These are phyloP conservation scores for Labroides dimidiatus DNA, from an alignment of 2,797 vertebrate genomes.

Conservation along the genomic window DNA sequence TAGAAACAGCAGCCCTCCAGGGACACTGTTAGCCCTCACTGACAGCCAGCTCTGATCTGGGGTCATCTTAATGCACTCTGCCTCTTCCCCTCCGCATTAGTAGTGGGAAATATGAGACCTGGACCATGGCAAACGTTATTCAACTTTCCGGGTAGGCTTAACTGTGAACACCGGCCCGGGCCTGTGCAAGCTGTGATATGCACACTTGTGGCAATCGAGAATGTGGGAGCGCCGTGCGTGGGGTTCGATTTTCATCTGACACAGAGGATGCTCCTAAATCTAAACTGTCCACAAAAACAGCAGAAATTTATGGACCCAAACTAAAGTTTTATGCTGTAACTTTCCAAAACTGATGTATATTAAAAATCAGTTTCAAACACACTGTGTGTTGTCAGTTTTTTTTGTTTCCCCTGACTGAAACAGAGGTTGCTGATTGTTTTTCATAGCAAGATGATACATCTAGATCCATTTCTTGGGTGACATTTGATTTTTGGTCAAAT, in stretches of 20 bases:
- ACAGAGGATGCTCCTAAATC: constrained; percentile 49
- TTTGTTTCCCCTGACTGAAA: constrained; percentile 2
- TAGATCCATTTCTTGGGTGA: no score
- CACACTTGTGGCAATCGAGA: constrained; percentile 75
- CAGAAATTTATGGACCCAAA: constrained; percentile 19
- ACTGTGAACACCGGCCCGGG: constrained; percentile 52
- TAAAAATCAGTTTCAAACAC: constrained; percentile 1
- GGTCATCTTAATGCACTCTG: constrained; percentile 74
- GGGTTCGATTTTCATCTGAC: constrained; percentile 60
- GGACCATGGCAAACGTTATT: constrained; percentile 71
- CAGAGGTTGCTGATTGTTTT: no score
- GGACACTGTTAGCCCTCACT: constrained; percentile 70
- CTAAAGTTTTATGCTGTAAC: constrained; percentile 3
- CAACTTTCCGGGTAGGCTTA: constrained; percentile 74
- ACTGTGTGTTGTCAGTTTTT: not conserved
- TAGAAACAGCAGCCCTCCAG: constrained; percentile 79
- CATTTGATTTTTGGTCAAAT: no score
- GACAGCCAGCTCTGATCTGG: constrained; percentile 73
- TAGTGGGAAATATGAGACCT: constrained; percentile 69
- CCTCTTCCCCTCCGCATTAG: constrained; percentile 73
- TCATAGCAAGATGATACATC: no score
- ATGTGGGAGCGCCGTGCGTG: constrained; percentile 71
- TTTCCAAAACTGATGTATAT: not conserved
- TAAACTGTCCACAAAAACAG: constrained; percentile 43
- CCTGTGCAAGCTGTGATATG: constrained; percentile 69